Evolutionary conservation across 2,113 vertebrate species (phyloP).

Genomic region (Gadus chalcogrammus): DNA sequence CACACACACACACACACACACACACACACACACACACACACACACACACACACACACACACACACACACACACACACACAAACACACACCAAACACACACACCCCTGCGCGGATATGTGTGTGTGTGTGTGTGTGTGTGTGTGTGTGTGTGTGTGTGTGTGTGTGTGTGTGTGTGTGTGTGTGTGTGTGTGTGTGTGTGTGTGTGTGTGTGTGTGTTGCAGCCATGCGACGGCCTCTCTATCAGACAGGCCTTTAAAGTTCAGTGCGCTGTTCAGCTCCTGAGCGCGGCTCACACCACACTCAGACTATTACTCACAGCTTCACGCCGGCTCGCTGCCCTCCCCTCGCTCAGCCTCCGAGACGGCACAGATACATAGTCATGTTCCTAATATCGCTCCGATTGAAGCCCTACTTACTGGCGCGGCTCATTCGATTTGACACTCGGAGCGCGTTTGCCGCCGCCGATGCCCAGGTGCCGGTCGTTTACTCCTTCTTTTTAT

Average conservation of each 20-base stretch:
- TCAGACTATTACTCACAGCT: conserved; percentile 26
- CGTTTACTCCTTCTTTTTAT: too few species aligned
- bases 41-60: too few species aligned
- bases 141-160: conserved; percentile 19
- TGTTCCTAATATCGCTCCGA: not conserved
- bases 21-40: too few species aligned
- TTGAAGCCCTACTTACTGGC: not conserved
- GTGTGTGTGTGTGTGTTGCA: conserved; percentile 41
- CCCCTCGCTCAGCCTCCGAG: conserved; percentile 34
- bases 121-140: conserved; percentile 11
- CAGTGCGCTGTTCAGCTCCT: conserved; percentile 51
- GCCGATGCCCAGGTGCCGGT: too few species aligned
- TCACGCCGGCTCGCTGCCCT: conserved; percentile 24
- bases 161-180: conserved; percentile 31
- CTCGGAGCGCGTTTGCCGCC: not conserved
- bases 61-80: too few species aligned
- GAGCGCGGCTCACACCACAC: conserved; percentile 37
- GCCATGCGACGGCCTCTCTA: conserved; percentile 43
- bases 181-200: conserved; percentile 31
- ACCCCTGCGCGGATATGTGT: not conserved
- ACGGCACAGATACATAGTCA: not conserved
- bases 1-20: too few species aligned
- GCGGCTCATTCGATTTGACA: not conserved
- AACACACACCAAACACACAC: too few species aligned
- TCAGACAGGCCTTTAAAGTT: conserved; percentile 55